phyloP scores from a whole-genome alignment of 37 sponge, comb jelly and placozoan species.

The Agelas oroides region DNA sequence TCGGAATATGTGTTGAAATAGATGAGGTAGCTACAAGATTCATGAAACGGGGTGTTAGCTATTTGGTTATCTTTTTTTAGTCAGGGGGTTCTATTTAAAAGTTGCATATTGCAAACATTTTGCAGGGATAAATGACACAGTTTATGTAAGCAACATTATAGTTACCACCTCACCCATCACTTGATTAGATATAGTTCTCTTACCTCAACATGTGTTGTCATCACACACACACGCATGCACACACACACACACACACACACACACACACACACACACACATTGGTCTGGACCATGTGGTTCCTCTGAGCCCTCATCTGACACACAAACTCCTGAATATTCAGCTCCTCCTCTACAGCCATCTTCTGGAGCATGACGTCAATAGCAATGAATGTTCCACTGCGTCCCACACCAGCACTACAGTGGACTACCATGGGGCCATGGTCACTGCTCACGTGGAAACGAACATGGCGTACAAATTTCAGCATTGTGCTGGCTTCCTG shows the following conservation, averaged over 20 bases:
- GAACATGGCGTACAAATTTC: slow-evolving; percentile 78
- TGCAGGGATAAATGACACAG: too few species aligned
- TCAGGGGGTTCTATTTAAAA: too few species aligned
- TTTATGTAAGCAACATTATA: too few species aligned
- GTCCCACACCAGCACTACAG: slow-evolving; percentile 91
- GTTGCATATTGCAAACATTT: too few species aligned
- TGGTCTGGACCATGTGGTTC: slow-evolving; percentile 77
- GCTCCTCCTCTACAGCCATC: slow-evolving; percentile 24
- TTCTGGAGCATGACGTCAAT: slow-evolving; percentile 60
- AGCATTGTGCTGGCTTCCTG: slow-evolving; percentile 60
- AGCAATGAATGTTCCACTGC: slow-evolving; percentile 83
- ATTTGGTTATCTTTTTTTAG: too few species aligned
- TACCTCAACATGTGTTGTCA: too few species aligned
- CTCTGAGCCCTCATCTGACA: slow-evolving; percentile 71
- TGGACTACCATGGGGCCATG: slow-evolving; percentile 76
- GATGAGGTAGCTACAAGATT: neutral
- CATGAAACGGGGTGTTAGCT: neutral
- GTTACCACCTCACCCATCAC: too few species aligned
- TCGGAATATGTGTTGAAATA: neutral
- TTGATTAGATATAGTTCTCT: too few species aligned
- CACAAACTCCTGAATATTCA: slow-evolving; percentile 66
- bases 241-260: too few species aligned
- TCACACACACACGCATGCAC: too few species aligned
- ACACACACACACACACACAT: slow-evolving; percentile 24
- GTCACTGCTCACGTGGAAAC: slow-evolving; percentile 51